Percentiles rank a stretch among this genome's conserved stretches.
Evolutionary conservation across 2,113 vertebrate genomes (phyloP).

Genomic region (Antechinus stuartii): DNA sequence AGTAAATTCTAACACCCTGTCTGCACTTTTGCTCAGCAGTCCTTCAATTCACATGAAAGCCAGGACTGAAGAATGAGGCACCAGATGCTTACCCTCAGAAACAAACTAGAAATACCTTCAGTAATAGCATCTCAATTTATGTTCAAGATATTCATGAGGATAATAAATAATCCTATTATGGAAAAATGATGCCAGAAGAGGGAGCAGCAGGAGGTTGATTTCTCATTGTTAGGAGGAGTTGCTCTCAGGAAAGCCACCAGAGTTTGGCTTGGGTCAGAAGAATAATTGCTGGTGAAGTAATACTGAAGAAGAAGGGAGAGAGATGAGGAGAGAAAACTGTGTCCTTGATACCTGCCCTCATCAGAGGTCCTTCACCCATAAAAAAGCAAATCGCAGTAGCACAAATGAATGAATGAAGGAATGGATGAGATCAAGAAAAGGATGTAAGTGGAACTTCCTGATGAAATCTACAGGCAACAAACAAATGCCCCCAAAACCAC

Average conservation of each 20-base stretch:
- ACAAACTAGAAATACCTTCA: not conserved
- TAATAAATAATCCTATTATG: conserved; percentile 9
- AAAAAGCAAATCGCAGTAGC: not conserved
- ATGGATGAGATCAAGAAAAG: not conserved
- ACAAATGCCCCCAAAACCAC: too few species aligned
- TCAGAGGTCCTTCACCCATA: not conserved
- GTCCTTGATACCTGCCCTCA: not conserved
- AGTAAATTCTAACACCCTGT: conserved; percentile 34
- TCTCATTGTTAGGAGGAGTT: not conserved
- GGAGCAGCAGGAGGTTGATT: not conserved
- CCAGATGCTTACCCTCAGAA: conserved; percentile 50
- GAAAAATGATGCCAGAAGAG: not conserved
- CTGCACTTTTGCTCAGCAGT: conserved; percentile 36
- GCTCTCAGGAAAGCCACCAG: not conserved
- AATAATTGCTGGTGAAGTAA: not conserved
- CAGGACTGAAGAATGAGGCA: conserved; percentile 21
- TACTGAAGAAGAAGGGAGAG: not conserved
- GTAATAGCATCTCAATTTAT: conserved; percentile 2
- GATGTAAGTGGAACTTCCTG: not conserved
- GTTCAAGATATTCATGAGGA: not conserved
- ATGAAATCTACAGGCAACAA: not conserved
- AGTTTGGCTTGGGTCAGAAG: not conserved
- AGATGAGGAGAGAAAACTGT: not conserved
- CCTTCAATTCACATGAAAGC: conserved; percentile 49
- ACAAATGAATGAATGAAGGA: not conserved